Evolutionary conservation across 2,797 vertebrate species (phyloP).

Genomic region (Cyprinodon diabolis): DNA sequence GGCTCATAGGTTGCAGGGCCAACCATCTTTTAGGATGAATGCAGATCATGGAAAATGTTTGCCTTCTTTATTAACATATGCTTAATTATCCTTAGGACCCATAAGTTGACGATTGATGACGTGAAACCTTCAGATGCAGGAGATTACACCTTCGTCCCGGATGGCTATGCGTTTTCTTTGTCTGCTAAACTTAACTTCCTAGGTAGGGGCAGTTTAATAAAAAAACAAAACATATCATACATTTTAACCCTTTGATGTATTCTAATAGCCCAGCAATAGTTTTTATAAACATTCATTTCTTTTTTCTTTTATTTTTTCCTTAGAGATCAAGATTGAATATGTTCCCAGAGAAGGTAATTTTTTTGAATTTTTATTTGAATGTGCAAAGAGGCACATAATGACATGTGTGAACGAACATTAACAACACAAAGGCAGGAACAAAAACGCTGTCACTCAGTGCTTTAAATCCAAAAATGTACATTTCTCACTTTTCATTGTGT

Average conservation of each 20-base stretch:
- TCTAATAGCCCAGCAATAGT: not conserved
- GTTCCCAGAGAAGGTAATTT: constrained; percentile 83
- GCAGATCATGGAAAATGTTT: constrained; percentile 42
- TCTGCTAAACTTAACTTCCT: constrained; percentile 93
- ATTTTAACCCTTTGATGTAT: not conserved
- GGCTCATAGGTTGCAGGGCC: constrained; percentile 58
- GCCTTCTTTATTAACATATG: constrained; percentile 59
- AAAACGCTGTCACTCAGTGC: too few species aligned
- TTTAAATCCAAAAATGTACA: too few species aligned
- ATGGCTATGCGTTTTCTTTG: constrained; percentile 87
- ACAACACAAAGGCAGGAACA: too few species aligned
- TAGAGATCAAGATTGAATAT: constrained; percentile 91
- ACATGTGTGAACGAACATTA: too few species aligned
- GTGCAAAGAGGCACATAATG: not conserved
- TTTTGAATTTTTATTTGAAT: not conserved
- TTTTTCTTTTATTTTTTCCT: constrained; percentile 21
- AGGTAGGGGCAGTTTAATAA: constrained; percentile 69
- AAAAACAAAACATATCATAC: not conserved
- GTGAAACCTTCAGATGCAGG: constrained; percentile 87
- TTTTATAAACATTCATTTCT: constrained; percentile 18
- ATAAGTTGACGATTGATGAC: constrained; percentile 88
- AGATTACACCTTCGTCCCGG: constrained; percentile 90
- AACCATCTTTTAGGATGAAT: constrained; percentile 62
- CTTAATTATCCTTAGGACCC: constrained; percentile 75
- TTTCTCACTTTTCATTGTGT: too few species aligned